phyloP scores from a whole-genome alignment of 92 coral and sea anemone genomes.

The Zoanthus sociatus region DNA sequence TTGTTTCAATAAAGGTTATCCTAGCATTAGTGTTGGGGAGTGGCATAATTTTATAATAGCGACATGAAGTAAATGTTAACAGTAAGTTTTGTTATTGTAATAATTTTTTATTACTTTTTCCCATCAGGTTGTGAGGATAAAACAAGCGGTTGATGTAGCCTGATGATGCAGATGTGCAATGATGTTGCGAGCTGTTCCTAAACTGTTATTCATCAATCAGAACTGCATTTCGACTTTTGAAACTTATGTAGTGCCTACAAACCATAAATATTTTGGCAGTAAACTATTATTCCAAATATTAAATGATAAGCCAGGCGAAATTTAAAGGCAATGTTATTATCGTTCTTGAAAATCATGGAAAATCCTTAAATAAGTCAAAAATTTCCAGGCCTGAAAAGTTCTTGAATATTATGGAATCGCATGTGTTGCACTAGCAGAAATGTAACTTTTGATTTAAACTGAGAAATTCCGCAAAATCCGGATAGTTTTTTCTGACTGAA shows the following conservation, averaged over 20 bases:
- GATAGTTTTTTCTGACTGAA: not conserved
- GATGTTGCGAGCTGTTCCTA: slow-evolving; percentile 5
- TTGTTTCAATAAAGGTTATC: slow-evolving; percentile 1
- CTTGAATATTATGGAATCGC: slow-evolving; percentile 23
- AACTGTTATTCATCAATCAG: slow-evolving; percentile 3
- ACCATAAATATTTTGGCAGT: not conserved
- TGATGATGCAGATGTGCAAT: slow-evolving; percentile 4
- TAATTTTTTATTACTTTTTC: not conserved
- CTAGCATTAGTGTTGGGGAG: not conserved
- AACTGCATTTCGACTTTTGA: not conserved
- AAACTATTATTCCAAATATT: not conserved
- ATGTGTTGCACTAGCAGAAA: slow-evolving; percentile 17
- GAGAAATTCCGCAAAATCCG: slow-evolving; percentile 19
- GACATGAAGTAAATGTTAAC: not conserved
- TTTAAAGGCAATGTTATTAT: not conserved
- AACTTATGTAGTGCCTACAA: not conserved
- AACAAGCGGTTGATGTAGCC: not conserved
- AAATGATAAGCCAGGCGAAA: not conserved
- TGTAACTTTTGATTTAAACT: slow-evolving; percentile 18
- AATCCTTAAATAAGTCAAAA: not conserved
- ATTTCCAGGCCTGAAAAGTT: not conserved
- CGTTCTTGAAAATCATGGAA: slow-evolving; percentile 3
- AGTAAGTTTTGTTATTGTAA: not conserved
- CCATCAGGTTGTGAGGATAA: slow-evolving; percentile 5
- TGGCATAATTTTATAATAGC: not conserved